Evolutionary conservation across 2,888 invertebrate species (phyloP).

Genomic region (Myopa tessellatipennis): DNA sequence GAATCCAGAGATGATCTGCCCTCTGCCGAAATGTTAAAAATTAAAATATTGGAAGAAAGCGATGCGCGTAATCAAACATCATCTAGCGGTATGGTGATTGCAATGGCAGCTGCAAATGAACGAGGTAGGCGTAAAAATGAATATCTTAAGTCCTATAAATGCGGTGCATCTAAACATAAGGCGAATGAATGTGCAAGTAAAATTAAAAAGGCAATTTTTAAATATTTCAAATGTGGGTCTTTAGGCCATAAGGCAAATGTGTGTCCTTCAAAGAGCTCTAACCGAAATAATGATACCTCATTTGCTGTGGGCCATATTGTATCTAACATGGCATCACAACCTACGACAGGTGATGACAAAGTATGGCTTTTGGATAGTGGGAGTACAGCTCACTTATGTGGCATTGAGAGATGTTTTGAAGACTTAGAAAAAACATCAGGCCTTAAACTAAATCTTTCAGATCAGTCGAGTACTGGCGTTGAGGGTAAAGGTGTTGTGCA

Average conservation of each 20-base stretch:
- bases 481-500: conserved; percentile 39
- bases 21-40: conserved; percentile 38
- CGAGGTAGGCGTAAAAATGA: background rate
- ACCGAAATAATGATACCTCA: background rate
- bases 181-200: background rate
- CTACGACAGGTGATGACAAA: background rate
- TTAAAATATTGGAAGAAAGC: conserved; percentile 45
- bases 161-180: background rate
- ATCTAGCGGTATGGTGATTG: conserved; percentile 25
- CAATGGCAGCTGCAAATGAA: conserved; percentile 33
- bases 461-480: conserved; percentile 38
- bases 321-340: background rate
- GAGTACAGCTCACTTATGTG: conserved; percentile 43
- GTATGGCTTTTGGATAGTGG: conserved; percentile 41
- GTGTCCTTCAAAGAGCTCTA: conserved; percentile 14
- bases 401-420: conserved; percentile 34
- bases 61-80: conserved; percentile 40
- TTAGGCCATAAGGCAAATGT: conserved; percentile 42
- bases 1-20: conserved; percentile 41
- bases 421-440: conserved; percentile 25
- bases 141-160: background rate
- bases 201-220: background rate
- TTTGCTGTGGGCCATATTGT: conserved; percentile 13
- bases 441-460: conserved; percentile 38
- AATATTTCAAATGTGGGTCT: conserved; percentile 21